Base-by-base conservation (phyloP, 2,888 invertebrate genomes). In the Sinopyrophorus schimmeli region DNA sequence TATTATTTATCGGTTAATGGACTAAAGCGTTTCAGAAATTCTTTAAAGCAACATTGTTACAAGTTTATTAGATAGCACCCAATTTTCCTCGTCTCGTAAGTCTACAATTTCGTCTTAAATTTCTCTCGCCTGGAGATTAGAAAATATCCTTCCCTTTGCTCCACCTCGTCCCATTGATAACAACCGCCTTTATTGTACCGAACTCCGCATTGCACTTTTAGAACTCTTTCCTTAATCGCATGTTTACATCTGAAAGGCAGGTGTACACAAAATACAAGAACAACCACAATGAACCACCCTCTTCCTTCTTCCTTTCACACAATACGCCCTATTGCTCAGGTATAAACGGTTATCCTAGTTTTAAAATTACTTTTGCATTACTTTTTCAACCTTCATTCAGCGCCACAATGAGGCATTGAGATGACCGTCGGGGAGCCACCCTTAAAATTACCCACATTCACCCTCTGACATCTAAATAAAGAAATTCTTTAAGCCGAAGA, bases 401-500 rank as follows among this genome's bases (percentile, higher is more conserved):
- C 37, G 44, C 34, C 42, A 51, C 57, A 55, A 47, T 51, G 38
- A 28, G 28, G 42, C 40, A 57, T 57, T 54, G 54, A 55, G 47
- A 49, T 52, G 52, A 47, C 53, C 49, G 54, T 47, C 52, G 41
- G 47, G 51, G 48, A 47, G 39, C 35, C 26, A 42, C 47, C 51
- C 47, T 49, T 46, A 41, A 53, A 54, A 58, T 55, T 49, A 49
- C 47, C 34, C 53, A 52, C 50, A 55, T 58, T 52, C 49, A 52
- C 18, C 35, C 31, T 44, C 47, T 54, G 53, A 55, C 54, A 48
- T 42, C 49, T 30, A 47, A 49, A 54, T 58, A 58, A 52, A 58
- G 58, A 58, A 54, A 49, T 58, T 55, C n/a, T n/a, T n/a, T n/a
- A n/a, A n/a, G n/a, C n/a, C n/a, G n/a, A n/a, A n/a, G n/a, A n/a